Evolutionary conservation across 35 echinoderm and acorn worm genomes (phyloP), one percentile per base, ranked within the genome.

Genomic region (Apostichopus californicus): DNA sequence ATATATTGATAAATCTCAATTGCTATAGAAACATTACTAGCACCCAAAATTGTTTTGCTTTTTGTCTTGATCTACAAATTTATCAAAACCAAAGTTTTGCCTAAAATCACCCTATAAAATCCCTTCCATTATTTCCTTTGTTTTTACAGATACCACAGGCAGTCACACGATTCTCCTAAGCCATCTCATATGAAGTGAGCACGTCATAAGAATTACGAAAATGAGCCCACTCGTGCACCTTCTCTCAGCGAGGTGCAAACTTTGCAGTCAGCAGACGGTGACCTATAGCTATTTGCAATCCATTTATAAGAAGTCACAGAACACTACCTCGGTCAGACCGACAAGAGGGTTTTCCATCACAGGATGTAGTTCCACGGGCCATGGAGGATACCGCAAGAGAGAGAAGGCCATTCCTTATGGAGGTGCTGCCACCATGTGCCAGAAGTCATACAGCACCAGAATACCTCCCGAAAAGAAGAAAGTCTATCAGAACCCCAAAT

Each of bases 401-500:
- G 22, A 21, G 9, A 23, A 34, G 22, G 15, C 5, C 10, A 0
- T 28, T 26, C 7, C 55, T 82, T 60, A 17, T 73, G n/a, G 61
- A 6, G 8, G 77, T 60, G 75, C 26, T 57, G 24, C 66, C 6
- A 54, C 23, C 21, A 8, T 73, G 68, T n/a, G 20, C 3, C 13
- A 89, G 12, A 85, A 52, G 56, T 15, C 15, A 17, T 89, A 89
- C 21, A 18, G 86, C 25, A 52, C 63, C 57, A 89, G 26, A 73
- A 14, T 72, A 1, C 20, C 86, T 46, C 78, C 78, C 55, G 86
- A 90, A 34, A 59, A 93, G 59, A 82, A 92, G 6, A 87, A 95
- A 34, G 56, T 87, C 13, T 87, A 93, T 3, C 55, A 91, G 63
- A 95, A 81, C 53, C 57, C 86, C 9, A 95, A 95, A 83, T 86